These are phyloP conservation scores for Candidula unifasciata DNA, from an alignment of 2,888 invertebrate species.

Conservation along the genomic window DNA sequence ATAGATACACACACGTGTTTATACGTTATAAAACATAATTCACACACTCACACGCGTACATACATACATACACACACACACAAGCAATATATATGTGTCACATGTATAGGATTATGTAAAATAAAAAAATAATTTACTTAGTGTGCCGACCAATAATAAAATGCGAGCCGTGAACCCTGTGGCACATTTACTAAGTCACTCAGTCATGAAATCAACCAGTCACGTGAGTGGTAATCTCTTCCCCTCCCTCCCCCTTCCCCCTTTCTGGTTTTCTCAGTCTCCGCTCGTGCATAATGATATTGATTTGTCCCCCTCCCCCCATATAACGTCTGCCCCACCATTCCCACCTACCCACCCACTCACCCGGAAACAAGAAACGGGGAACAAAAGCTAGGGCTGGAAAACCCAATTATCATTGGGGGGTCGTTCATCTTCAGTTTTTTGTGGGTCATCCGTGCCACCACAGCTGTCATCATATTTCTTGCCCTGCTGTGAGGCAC, in stretches of 20 bases:
- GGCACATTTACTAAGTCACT: no score
- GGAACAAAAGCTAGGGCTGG: conserved; percentile 16
- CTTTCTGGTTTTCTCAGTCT: background rate
- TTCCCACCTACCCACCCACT: background rate
- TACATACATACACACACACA: background rate
- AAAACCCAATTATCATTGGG: conserved; percentile 39
- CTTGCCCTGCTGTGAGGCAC: conserved; percentile 4
- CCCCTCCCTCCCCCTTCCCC: background rate
- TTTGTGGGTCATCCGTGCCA: conserved; percentile 27
- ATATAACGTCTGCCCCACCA: background rate
- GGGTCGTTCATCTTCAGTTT: conserved; percentile 33
- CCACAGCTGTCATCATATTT: conserved; percentile 38
- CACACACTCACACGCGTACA: background rate
- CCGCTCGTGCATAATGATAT: conserved; percentile 38
- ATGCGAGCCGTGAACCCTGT: no score
- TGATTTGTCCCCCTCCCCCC: background rate
- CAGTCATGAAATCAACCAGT: no score
- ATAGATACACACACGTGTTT: no score
- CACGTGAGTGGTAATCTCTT: background rate
- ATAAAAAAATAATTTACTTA: no score
- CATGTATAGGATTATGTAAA: no score
- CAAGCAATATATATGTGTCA: no score
- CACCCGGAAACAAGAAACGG: background rate
- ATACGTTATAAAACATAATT: no score
- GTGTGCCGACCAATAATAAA: no score